Evolutionary conservation across 2,888 invertebrate species (phyloP).

Genomic region (Phania funesta): DNA sequence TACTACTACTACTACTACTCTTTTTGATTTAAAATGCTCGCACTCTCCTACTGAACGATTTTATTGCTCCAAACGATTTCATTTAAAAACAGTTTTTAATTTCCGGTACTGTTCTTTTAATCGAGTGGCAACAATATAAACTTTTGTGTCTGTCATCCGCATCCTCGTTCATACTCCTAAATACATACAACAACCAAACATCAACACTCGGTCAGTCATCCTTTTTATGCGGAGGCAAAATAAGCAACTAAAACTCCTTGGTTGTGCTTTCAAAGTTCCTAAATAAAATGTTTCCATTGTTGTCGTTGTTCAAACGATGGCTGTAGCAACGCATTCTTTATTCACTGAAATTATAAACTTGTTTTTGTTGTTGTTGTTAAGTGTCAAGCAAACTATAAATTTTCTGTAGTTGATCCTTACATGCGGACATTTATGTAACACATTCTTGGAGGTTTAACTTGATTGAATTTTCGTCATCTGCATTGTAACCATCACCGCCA

Average conservation of each 20-base stretch:
- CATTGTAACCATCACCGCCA: background rate
- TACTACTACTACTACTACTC: constrained; percentile 54
- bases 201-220: background rate
- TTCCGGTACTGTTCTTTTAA: constrained; percentile 65
- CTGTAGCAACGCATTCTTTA: background rate
- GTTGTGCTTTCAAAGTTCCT: constrained; percentile 19
- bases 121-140: constrained; percentile 30
- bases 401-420: constrained; percentile 9
- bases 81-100: constrained; percentile 66
- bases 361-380: constrained; percentile 13
- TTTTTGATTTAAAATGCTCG: constrained; percentile 50
- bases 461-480: constrained; percentile 63
- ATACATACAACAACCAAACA: background rate
- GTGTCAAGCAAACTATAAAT: background rate
- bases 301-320: constrained; percentile 10
- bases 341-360: background rate
- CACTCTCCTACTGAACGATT: constrained; percentile 59
- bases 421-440: background rate
- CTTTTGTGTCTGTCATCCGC: constrained; percentile 30
- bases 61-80: constrained; percentile 41
- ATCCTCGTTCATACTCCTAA: background rate
- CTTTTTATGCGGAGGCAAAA: background rate
- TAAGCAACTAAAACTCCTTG: constrained; percentile 11
- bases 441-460: constrained; percentile 31
- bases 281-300: constrained; percentile 6